These are phyloP conservation scores for Notarius quadriscutis DNA, from an alignment of 2,113 vertebrate species.

Conservation along the genomic window DNA sequence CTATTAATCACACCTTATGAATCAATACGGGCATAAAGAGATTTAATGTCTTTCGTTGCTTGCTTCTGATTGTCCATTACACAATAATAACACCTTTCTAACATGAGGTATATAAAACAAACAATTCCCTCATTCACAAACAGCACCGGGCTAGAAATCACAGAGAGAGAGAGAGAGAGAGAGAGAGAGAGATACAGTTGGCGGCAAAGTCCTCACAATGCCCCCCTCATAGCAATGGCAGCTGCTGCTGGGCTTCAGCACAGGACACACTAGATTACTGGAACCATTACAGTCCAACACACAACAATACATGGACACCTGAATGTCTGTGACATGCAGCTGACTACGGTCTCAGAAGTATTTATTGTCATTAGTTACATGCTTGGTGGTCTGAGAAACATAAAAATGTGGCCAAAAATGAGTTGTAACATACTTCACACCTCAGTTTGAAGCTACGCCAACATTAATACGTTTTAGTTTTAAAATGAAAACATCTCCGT, in stretches of 20 bases:
- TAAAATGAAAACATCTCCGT: too few species aligned
- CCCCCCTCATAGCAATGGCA: conserved; percentile 49
- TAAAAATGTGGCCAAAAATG: too few species aligned
- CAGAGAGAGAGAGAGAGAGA: not conserved
- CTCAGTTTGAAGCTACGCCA: too few species aligned
- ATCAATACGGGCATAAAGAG: conserved; percentile 75
- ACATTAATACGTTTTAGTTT: too few species aligned
- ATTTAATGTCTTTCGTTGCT: conserved; percentile 74
- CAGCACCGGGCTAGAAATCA: not conserved
- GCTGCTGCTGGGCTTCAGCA: conserved; percentile 52
- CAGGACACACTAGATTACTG: conserved; percentile 51
- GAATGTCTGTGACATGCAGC: not conserved
- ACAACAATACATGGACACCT: conserved; percentile 12
- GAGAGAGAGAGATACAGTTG: conserved; percentile 19
- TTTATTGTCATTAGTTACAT: not conserved
- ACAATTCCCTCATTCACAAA: conserved; percentile 54
- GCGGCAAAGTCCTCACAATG: conserved; percentile 32
- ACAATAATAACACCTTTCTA: conserved; percentile 73
- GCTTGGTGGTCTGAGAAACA: not conserved
- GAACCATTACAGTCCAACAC: conserved; percentile 36
- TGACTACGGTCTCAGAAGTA: not conserved
- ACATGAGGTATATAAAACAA: conserved; percentile 61
- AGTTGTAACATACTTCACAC: too few species aligned
- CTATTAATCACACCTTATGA: conserved; percentile 70
- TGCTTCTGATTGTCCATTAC: conserved; percentile 76